Conservation (phyloP, 2,888 invertebrate genomes). For the Athalia cordata region DNA sequence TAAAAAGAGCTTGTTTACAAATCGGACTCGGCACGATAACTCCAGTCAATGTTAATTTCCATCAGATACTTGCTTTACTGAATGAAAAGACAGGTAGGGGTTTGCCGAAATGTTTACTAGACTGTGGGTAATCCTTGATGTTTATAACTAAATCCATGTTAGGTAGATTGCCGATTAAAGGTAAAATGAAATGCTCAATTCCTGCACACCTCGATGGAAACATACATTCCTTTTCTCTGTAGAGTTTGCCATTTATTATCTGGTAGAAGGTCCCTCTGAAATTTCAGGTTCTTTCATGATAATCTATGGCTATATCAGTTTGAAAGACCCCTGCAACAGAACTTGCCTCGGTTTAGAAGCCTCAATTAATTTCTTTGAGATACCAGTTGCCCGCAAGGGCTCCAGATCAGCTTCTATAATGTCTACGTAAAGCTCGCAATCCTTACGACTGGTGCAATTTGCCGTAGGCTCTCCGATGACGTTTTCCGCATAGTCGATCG, state of each 20-base stretch:
- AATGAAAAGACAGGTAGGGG: slow-evolving; percentile 93
- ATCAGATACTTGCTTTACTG: slow-evolving; percentile 83
- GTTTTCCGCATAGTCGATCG: too few species aligned
- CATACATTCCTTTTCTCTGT: slow-evolving; percentile 89
- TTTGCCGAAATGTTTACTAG: slow-evolving; percentile 79
- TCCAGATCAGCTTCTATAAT: slow-evolving; percentile 83
- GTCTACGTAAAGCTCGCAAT: slow-evolving; percentile 69
- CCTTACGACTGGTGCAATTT: slow-evolving; percentile 78
- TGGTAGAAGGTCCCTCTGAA: slow-evolving; percentile 86
- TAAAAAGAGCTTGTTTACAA: not conserved
- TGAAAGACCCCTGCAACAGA: not conserved
- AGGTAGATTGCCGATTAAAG: slow-evolving; percentile 81
- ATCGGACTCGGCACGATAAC: not conserved
- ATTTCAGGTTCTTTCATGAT: slow-evolving; percentile 42
- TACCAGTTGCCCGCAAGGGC: slow-evolving; percentile 82
- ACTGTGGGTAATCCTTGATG: slow-evolving; percentile 95
- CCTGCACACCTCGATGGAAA: slow-evolving; percentile 95
- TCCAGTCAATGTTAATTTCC: slow-evolving; percentile 27
- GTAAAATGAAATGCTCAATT: slow-evolving; percentile 89
- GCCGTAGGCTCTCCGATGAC: too few species aligned
- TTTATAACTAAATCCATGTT: slow-evolving; percentile 92
- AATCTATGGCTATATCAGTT: not conserved
- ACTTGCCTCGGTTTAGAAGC: slow-evolving; percentile 72
- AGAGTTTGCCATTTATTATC: slow-evolving; percentile 87
- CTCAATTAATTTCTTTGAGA: slow-evolving; percentile 80